These are phyloP conservation scores for Oscheius sp. DNA, from an alignment of 2,888 invertebrate species.

Conservation along the genomic window DNA sequence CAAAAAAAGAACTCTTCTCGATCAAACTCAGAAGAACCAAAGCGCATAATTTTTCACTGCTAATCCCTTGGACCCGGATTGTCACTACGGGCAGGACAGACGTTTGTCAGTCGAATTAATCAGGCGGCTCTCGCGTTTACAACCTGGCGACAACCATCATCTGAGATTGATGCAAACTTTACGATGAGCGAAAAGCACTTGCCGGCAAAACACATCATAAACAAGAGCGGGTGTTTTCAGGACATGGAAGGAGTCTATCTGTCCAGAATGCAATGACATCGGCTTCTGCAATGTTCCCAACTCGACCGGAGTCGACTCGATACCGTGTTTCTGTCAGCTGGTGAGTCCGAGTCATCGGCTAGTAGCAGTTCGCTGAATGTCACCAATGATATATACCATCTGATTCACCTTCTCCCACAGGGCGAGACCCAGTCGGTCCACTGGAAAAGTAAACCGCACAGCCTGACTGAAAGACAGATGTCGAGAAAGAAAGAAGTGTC, in stretches of 20 bases:
- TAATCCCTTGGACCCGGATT: no score
- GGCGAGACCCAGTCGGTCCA: no score
- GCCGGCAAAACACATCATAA: not conserved
- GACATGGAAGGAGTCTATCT: constrained; percentile 65
- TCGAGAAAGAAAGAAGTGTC: not conserved
- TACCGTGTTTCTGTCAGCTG: constrained; percentile 70
- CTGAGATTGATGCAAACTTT: constrained; percentile 26
- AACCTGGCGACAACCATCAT: constrained; percentile 12
- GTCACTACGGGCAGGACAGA: not conserved
- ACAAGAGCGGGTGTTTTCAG: constrained; percentile 41
- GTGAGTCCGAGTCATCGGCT: constrained; percentile 40
- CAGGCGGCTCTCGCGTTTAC: constrained; percentile 6
- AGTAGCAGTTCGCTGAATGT: not conserved
- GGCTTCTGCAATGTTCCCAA: constrained; percentile 72
- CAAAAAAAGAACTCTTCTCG: no score
- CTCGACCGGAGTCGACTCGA: constrained; percentile 62
- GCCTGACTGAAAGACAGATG: no score
- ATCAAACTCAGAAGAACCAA: no score
- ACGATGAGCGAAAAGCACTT: not conserved
- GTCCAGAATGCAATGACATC: constrained; percentile 71
- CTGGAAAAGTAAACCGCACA: not conserved
- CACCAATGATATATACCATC: constrained; percentile 1
- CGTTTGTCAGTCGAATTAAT: constrained; percentile 8
- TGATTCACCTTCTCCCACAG: no score
- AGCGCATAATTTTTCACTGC: no score